Percentiles rank a stretch among this genome's conserved stretches.
Evolutionary conservation across 2,797 vertebrate genomes (phyloP).

Genomic region (Pogonophryne albipinna): DNA sequence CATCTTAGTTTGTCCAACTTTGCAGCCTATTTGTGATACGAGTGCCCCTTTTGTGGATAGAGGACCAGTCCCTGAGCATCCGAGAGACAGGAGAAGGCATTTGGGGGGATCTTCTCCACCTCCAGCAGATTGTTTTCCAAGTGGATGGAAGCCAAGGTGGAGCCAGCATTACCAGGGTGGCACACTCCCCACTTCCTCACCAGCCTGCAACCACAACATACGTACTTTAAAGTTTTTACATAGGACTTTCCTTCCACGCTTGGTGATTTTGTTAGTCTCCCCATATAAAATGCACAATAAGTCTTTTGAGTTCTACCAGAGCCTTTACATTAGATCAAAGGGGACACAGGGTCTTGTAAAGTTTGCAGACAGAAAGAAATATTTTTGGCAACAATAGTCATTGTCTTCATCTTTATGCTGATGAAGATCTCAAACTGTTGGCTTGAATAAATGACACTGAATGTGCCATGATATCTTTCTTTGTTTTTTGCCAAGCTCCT

Average conservation of each 20-base stretch:
- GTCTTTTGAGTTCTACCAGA: neutral
- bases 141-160: constrained; percentile 82
- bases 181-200: constrained; percentile 86
- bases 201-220: constrained; percentile 74
- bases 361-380: neutral
- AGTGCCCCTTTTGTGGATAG: constrained; percentile 79
- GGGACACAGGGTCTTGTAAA: neutral
- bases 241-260: neutral
- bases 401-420: neutral
- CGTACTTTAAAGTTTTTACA: neutral
- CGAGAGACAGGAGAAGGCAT: constrained; percentile 84
- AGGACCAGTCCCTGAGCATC: constrained; percentile 80
- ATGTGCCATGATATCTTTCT: constrained; percentile 2
- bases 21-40: constrained; percentile 37
- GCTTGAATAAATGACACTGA: neutral
- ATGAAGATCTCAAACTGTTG: neutral
- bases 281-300: neutral
- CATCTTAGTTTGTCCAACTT: neutral
- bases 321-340: constrained; percentile 4
- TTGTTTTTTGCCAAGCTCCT: constrained; percentile 27
- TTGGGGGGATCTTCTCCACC: constrained; percentile 73
- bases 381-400: neutral
- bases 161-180: constrained; percentile 82
- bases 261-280: neutral
- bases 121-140: constrained; percentile 88